Percentiles rank a stretch among this genome's conserved stretches.
Conservation (phyloP, 2,888 invertebrate genomes). For the Zygogramma bicolorata region DNA sequence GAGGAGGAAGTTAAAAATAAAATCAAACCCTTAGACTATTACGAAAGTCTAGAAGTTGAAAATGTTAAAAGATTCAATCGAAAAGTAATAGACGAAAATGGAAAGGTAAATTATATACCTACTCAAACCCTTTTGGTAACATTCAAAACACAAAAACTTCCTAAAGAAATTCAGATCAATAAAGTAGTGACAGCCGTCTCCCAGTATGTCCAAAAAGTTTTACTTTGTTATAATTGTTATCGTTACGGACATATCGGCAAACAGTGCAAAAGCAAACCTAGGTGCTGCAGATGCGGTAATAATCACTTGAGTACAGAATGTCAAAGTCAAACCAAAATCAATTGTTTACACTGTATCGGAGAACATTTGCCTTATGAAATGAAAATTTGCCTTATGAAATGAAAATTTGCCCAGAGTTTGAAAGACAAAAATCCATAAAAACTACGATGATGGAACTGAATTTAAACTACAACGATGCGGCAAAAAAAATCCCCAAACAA, state of each 20-base stretch:
- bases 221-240: constrained; percentile 8
- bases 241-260: not conserved
- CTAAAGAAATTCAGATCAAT: not conserved
- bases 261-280: not conserved
- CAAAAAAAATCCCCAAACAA: too few species aligned
- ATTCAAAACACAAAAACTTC: not conserved
- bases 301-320: too few species aligned
- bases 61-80: constrained; percentile 5
- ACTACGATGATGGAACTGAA: too few species aligned
- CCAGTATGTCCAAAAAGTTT: not conserved
- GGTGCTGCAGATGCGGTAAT: not conserved
- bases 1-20: too few species aligned
- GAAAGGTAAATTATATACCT: not conserved
- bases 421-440: too few species aligned
- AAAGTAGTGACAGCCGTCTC: not conserved
- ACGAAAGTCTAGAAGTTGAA: not conserved
- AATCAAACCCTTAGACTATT: too few species aligned
- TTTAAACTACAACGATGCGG: too few species aligned
- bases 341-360: too few species aligned
- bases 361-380: too few species aligned
- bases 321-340: too few species aligned
- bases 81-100: not conserved
- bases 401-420: too few species aligned
- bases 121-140: not conserved
- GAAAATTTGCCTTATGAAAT: too few species aligned